Conservation (phyloP, 1,140 invertebrate species). For the Bursaphelenchus mucronatus region DNA sequence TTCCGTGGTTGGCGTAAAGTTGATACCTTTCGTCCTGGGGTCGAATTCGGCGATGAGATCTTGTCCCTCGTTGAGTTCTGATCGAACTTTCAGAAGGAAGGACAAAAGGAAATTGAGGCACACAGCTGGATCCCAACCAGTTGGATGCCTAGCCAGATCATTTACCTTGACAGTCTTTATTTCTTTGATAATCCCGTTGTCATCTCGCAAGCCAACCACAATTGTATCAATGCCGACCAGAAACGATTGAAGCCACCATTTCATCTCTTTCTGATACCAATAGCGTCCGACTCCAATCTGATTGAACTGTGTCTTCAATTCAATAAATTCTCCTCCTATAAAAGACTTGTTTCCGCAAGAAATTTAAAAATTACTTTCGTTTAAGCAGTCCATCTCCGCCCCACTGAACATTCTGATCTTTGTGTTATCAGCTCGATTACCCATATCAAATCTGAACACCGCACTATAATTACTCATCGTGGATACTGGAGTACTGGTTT, state of each 20-base stretch:
- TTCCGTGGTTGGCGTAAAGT: background rate
- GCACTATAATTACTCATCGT: conserved; percentile 7
- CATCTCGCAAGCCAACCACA: conserved; percentile 2
- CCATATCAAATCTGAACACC: conserved; percentile 12
- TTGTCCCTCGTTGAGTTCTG: background rate
- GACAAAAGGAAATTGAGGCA: conserved; percentile 5
- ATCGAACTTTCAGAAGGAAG: background rate
- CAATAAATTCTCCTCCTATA: background rate
- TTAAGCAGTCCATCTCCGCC: conserved; percentile 10
- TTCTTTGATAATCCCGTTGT: background rate
- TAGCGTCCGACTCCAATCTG: conserved; percentile 11
- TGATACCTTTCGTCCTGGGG: background rate
- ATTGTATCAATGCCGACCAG: conserved; percentile 9
- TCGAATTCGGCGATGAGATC: conserved; percentile 3
- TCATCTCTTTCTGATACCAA: conserved; percentile 2
- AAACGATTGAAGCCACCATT: conserved; percentile 18
- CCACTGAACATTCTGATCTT: conserved; percentile 4
- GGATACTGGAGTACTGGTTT: background rate
- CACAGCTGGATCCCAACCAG: conserved; percentile 1
- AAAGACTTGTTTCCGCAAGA: background rate
- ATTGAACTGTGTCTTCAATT: conserved; percentile 8
- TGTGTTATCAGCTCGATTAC: background rate
- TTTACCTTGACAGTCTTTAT: conserved; percentile 4
- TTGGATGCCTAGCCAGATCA: background rate
- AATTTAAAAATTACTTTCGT: background rate